phyloP scores from a whole-genome alignment of 2,797 vertebrate species.

The Enteromius anoplus region DNA sequence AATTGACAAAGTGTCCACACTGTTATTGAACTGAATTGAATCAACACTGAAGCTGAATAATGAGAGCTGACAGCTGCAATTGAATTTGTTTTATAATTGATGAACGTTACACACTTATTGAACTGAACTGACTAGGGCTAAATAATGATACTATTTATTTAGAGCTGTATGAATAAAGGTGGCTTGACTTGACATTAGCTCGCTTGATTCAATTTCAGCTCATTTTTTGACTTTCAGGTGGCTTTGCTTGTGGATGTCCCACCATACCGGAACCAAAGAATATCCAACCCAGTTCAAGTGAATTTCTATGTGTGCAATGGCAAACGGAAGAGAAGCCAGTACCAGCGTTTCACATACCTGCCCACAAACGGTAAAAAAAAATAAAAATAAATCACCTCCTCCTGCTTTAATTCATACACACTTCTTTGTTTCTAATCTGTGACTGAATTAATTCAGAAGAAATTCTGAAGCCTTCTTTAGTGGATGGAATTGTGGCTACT shows the following conservation, averaged over 20 bases:
- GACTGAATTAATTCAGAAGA: constrained; percentile 23
- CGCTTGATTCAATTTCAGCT: not conserved
- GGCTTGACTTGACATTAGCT: not conserved
- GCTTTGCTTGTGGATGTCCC: constrained; percentile 90
- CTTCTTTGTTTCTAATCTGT: constrained; percentile 17
- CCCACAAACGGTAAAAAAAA: constrained; percentile 87
- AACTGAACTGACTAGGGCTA: not conserved
- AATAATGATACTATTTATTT: not conserved
- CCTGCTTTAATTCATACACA: not conserved
- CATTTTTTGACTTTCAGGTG: constrained; percentile 74
- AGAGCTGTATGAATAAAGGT: not conserved
- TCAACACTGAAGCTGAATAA: not conserved
- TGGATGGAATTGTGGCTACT: constrained; percentile 26
- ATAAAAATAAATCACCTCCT: not conserved
- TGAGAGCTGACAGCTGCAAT: not conserved
- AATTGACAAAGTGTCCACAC: not conserved
- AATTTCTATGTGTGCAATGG: constrained; percentile 98
- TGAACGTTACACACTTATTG: not conserved
- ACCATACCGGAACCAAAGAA: constrained; percentile 90
- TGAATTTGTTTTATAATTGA: not conserved
- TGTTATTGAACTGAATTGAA: not conserved
- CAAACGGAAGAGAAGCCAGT: constrained; percentile 96
- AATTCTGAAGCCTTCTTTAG: constrained; percentile 23
- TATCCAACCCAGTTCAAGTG: constrained; percentile 88
- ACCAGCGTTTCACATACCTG: constrained; percentile 93